A percentile compares a stretch with the other conserved stretches of the same genome.
Conservation (phyloP, 2,113 vertebrate genomes). For the Mionectes macconnelli region DNA sequence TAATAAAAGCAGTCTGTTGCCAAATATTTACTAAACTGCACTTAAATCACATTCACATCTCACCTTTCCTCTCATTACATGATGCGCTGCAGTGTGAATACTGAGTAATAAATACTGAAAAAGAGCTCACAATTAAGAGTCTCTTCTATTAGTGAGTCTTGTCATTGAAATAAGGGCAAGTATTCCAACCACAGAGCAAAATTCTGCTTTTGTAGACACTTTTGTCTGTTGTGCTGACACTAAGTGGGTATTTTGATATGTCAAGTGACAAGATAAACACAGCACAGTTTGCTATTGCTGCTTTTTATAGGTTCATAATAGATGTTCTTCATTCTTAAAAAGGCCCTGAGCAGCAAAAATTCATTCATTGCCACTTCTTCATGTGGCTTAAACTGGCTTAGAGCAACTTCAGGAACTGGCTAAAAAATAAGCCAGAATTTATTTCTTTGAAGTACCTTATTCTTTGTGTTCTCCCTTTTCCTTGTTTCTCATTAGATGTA, state of each 20-base stretch:
- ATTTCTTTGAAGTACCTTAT: not conserved
- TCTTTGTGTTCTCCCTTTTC: not conserved
- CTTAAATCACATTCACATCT: not conserved
- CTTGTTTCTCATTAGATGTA: not conserved
- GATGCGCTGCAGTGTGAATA: not conserved
- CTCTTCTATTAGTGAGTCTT: not conserved
- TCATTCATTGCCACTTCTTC: not conserved
- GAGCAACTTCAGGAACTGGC: not conserved
- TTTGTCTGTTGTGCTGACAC: not conserved
- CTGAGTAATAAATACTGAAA: not conserved
- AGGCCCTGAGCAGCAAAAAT: not conserved
- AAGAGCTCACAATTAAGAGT: not conserved
- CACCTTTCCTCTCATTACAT: not conserved
- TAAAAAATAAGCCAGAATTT: not conserved
- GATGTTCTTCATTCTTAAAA: not conserved
- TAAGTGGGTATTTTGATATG: constrained; percentile 36
- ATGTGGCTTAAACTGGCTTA: not conserved
- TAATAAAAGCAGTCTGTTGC: not conserved
- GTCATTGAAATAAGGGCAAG: constrained; percentile 20
- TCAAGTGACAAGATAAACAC: constrained; percentile 17
- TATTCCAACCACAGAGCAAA: not conserved
- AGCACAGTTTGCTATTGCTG: not conserved
- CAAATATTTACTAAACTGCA: not conserved
- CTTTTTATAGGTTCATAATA: constrained; percentile 27
- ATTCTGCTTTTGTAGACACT: constrained; percentile 4